These are phyloP conservation scores for Erebia ligea DNA, from an alignment of 2,888 invertebrate species.

Conservation along the genomic window DNA sequence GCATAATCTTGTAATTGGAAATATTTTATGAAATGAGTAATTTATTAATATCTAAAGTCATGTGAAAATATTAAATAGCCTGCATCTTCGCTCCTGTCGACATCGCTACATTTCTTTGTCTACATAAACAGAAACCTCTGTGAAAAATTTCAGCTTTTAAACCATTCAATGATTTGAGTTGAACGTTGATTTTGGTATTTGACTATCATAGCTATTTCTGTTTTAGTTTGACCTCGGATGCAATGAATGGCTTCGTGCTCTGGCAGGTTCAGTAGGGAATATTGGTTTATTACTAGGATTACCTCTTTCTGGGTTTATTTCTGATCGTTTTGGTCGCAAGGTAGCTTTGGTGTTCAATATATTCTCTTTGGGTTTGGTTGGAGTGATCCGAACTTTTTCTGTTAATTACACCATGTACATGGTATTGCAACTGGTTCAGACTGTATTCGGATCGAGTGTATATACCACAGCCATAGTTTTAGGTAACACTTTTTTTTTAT, in stretches of 20 bases:
- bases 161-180: no score
- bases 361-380: slow-evolving; percentile 1
- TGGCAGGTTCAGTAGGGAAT: slow-evolving; percentile 9
- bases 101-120: no score
- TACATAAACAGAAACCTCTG: no score
- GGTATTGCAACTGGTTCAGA: slow-evolving; percentile 7
- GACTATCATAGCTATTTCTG: slow-evolving; percentile 7
- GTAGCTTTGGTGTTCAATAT: slow-evolving; percentile 7
- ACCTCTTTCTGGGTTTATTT: slow-evolving; percentile 15
- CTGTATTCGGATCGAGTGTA: slow-evolving; percentile 4
- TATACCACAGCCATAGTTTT: slow-evolving; percentile 13
- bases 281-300: slow-evolving; percentile 13
- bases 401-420: slow-evolving; percentile 20
- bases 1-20: no score
- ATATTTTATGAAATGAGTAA: no score
- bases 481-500: neutral
- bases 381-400: slow-evolving; percentile 14
- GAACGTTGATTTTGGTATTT: neutral
- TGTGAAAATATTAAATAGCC: no score
- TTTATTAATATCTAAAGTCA: no score
- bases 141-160: no score
- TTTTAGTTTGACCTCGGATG: slow-evolving; percentile 24
- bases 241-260: slow-evolving; percentile 20
- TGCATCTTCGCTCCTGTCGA: no score
- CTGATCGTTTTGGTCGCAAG: slow-evolving; percentile 17